These are phyloP conservation scores for Channa striata DNA, from an alignment of 2,797 vertebrate genomes.

Conservation along the genomic window DNA sequence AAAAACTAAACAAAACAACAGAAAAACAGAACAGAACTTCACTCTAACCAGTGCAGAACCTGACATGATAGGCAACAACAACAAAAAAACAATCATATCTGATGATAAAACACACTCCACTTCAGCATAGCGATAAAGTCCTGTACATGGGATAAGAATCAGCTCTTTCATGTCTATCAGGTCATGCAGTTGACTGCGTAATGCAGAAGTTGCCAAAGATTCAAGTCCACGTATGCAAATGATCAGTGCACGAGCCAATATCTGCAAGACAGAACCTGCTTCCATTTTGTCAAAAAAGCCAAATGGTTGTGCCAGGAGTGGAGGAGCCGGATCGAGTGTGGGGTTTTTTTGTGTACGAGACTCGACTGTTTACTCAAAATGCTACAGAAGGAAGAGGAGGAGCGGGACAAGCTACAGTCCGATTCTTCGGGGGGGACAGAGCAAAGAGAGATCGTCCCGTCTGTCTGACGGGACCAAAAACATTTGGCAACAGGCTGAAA, in stretches of 20 bases:
- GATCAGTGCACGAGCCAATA: slow-evolving; percentile 51
- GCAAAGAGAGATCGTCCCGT: slow-evolving; percentile 52
- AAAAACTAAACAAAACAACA: slow-evolving; percentile 33
- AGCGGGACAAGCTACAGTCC: slow-evolving; percentile 50
- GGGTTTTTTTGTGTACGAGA: slow-evolving; percentile 20
- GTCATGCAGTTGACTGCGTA: slow-evolving; percentile 66
- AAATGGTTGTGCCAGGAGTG: slow-evolving; percentile 21
- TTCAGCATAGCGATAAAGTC: slow-evolving; percentile 56
- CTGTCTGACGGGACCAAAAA: slow-evolving; percentile 38
- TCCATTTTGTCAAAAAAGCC: slow-evolving; percentile 30
- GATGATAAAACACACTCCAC: slow-evolving; percentile 50
- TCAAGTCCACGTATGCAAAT: slow-evolving; percentile 63
- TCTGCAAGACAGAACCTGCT: slow-evolving; percentile 26
- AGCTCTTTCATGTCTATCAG: slow-evolving; percentile 48
- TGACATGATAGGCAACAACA: slow-evolving; percentile 65
- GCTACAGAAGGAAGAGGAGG: slow-evolving; percentile 59
- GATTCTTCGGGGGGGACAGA: slow-evolving; percentile 19
- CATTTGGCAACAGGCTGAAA: slow-evolving; percentile 73
- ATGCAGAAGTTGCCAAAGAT: slow-evolving; percentile 45
- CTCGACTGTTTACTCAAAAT: slow-evolving; percentile 42
- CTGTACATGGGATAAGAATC: slow-evolving; percentile 48
- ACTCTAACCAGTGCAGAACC: slow-evolving; percentile 57
- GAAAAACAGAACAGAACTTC: slow-evolving; percentile 30
- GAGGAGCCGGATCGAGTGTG: background rate
- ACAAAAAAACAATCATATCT: slow-evolving; percentile 51